Conservation (phyloP, 2,888 invertebrate species). For the Pyrrhosoma nymphula region DNA sequence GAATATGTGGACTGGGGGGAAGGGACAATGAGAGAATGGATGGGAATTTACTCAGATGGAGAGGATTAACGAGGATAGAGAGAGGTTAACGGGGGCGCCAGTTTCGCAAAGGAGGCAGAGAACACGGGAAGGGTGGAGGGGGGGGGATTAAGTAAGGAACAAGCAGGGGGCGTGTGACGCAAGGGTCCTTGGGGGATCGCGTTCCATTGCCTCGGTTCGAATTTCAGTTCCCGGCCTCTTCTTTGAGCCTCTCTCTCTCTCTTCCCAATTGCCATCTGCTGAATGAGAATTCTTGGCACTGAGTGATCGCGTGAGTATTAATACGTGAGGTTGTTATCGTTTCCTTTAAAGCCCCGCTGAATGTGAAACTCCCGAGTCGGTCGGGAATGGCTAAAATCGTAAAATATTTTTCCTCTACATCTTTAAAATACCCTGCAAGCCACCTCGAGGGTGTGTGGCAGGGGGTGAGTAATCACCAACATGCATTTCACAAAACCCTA, state of each 20-base stretch:
- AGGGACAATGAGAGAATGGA: background rate
- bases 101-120: background rate
- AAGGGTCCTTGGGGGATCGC: background rate
- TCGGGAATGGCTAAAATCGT: no score
- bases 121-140: no score
- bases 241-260: background rate
- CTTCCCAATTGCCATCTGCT: background rate
- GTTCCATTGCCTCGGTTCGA: background rate
- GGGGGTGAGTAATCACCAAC: no score
- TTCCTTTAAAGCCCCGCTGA: no score
- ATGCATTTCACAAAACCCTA: no score
- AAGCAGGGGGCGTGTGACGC: background rate
- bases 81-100: background rate
- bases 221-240: background rate
- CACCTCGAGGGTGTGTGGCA: no score
- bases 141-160: background rate
- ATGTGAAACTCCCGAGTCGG: no score
- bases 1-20: background rate
- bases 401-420: no score
- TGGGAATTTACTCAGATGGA: background rate
- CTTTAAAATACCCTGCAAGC: no score
- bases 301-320: no score
- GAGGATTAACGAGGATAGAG: background rate
- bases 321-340: no score
- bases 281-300: no score